These are phyloP conservation scores for Penaeus chinensis DNA, from an alignment of 1,140 invertebrate species.

Conservation along the genomic window DNA sequence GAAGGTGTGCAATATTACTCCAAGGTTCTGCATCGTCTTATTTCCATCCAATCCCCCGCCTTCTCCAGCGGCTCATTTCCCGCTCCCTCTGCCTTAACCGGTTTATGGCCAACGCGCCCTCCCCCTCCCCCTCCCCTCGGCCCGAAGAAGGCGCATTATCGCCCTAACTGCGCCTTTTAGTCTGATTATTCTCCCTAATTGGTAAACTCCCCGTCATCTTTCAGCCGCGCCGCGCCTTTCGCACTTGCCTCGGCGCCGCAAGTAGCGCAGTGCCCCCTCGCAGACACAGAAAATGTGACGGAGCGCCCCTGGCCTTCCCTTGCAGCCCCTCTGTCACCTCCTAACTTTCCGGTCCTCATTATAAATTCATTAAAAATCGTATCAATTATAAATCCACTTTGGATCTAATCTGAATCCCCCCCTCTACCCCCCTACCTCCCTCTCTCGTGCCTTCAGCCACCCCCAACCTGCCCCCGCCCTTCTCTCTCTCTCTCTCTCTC, in stretches of 20 bases:
- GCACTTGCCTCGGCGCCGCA: no score
- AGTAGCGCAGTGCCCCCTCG: not conserved
- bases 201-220: not conserved
- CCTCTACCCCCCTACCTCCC: constrained; percentile 12
- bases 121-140: not conserved
- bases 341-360: constrained; percentile 60
- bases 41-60: not conserved
- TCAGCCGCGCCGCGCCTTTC: not conserved
- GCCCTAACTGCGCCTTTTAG: constrained; percentile 40
- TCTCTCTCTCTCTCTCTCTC: not conserved
- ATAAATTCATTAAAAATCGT: constrained; percentile 63
- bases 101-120: constrained; percentile 19
- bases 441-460: not conserved
- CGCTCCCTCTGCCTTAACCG: constrained; percentile 37
- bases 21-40: not conserved
- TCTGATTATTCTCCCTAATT: constrained; percentile 51
- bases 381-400: constrained; percentile 63
- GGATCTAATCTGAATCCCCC: constrained; percentile 56
- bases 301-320: not conserved
- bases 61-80: constrained; percentile 21
- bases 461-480: not conserved
- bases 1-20: no score
- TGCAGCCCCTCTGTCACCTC: constrained; percentile 7
- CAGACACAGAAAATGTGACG: not conserved
- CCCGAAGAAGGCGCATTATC: constrained; percentile 13